These are phyloP conservation scores for Hybos culiciformis DNA, from an alignment of 2,888 invertebrate genomes.

Conservation along the genomic window DNA sequence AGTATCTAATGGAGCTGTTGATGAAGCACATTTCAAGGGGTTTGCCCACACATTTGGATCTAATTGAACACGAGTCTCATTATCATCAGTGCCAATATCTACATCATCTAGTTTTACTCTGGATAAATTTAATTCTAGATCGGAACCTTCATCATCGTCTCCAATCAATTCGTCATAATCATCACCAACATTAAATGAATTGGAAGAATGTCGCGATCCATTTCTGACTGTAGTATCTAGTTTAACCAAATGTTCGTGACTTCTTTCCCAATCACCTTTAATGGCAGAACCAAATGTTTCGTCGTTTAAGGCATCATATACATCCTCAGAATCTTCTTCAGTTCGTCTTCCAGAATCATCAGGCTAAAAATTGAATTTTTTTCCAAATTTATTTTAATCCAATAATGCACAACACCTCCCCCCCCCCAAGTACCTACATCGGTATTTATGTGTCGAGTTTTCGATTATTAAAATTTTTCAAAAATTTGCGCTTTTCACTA, in stretches of 20 bases:
- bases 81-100: slow-evolving; percentile 28
- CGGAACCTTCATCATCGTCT: slow-evolving; percentile 27
- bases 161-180: slow-evolving; percentile 24
- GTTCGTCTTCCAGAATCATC: slow-evolving; percentile 39
- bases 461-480: too few relatives aligned
- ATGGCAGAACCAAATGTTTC: slow-evolving; percentile 79
- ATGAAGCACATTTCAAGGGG: slow-evolving; percentile 21
- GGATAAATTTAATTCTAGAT: slow-evolving; percentile 32
- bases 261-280: slow-evolving; percentile 59
- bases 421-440: too few relatives aligned
- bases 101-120: slow-evolving; percentile 33
- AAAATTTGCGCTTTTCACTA: too few relatives aligned
- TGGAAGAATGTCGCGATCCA: slow-evolving; percentile 8
- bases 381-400: too few relatives aligned
- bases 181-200: slow-evolving; percentile 15
- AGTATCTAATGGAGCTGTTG: slow-evolving; percentile 14
- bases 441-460: too few relatives aligned
- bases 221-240: slow-evolving; percentile 37
- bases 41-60: slow-evolving; percentile 40
- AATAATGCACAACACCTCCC: too few relatives aligned
- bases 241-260: slow-evolving; percentile 54
- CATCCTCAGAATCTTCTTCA: slow-evolving; percentile 58
- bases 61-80: slow-evolving; percentile 25
- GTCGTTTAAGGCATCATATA: slow-evolving; percentile 83
- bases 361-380: too few relatives aligned